Evolutionary conservation across 1,140 invertebrate species (phyloP).

Genomic region (Trichogramma pretiosum): DNA sequence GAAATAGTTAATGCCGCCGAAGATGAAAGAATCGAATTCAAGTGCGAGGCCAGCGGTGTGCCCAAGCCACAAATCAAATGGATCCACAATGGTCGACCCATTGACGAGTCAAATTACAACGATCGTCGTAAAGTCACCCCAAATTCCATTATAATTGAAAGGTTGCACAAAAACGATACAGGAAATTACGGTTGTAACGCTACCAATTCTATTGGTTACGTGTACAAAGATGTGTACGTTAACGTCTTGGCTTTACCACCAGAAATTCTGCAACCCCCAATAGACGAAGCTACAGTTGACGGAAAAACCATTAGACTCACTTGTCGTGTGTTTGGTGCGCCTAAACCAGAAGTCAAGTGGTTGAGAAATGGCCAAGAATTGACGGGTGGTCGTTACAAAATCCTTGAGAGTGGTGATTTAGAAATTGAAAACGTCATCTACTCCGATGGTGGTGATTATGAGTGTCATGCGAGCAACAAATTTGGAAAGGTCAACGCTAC

Average conservation of each 20-base stretch:
- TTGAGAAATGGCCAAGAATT: constrained; percentile 69
- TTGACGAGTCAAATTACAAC: constrained; percentile 68
- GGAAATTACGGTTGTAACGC: constrained; percentile 99
- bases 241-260: constrained; percentile 91
- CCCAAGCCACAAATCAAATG: constrained; percentile 88
- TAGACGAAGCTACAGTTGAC: constrained; percentile 71
- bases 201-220: constrained; percentile 94
- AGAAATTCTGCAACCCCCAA: constrained; percentile 77
- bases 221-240: constrained; percentile 95
- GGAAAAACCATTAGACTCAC: constrained; percentile 72
- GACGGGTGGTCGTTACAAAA: constrained; percentile 73
- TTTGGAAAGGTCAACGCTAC: constrained; percentile 71
- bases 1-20: constrained; percentile 82
- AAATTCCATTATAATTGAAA: constrained; percentile 74
- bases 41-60: constrained; percentile 78
- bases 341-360: constrained; percentile 92
- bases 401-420: constrained; percentile 70
- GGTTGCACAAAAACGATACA: constrained; percentile 81
- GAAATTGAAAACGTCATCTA: constrained; percentile 75
- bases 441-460: constrained; percentile 79
- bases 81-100: constrained; percentile 92
- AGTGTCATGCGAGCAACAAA: constrained; percentile 88
- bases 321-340: constrained; percentile 92
- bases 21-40: constrained; percentile 79
- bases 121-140: constrained; percentile 56